Conservation (phyloP, 2,797 vertebrate species). For the Parambassis ranga region DNA sequence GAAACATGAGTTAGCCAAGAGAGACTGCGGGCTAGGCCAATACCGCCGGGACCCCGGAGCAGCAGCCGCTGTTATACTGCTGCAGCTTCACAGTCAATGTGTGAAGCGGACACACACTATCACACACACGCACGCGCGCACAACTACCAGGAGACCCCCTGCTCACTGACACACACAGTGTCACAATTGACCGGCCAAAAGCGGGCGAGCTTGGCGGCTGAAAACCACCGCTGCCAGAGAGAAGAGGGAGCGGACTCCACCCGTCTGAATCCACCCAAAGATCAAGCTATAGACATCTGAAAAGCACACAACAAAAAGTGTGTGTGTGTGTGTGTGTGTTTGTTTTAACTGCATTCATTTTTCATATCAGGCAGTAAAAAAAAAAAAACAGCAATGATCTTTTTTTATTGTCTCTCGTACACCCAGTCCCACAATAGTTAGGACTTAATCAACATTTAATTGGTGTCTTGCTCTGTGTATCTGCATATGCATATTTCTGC, state of each 20-base stretch:
- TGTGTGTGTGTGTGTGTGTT: constrained; percentile 30
- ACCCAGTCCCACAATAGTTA: constrained; percentile 76
- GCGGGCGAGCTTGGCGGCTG: constrained; percentile 82
- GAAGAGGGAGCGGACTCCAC: constrained; percentile 13
- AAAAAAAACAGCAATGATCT: constrained; percentile 21
- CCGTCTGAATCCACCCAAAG: constrained; percentile 39
- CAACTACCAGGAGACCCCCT: constrained; percentile 82
- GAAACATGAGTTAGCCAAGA: constrained; percentile 98
- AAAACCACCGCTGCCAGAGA: constrained; percentile 50
- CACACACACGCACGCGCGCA: constrained; percentile 52
- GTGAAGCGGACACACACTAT: constrained; percentile 86
- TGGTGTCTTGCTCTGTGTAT: constrained; percentile 78
- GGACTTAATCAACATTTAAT: constrained; percentile 83
- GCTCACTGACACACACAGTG: constrained; percentile 90
- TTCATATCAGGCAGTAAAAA: constrained; percentile 38
- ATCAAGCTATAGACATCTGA: constrained; percentile 58
- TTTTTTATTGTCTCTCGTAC: constrained; percentile 51
- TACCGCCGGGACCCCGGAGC: constrained; percentile 85
- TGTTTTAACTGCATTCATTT: constrained; percentile 68
- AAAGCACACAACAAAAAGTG: constrained; percentile 23
- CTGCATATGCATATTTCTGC: constrained; percentile 79
- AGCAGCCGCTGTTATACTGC: constrained; percentile 84
- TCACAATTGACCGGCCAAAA: constrained; percentile 91
- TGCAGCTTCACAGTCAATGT: constrained; percentile 87
- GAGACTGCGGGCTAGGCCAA: constrained; percentile 88